Evolutionary conservation across 2,888 invertebrate species (phyloP), one percentile per base, ranked within the genome.

Genomic region (Andrena flavipes): DNA sequence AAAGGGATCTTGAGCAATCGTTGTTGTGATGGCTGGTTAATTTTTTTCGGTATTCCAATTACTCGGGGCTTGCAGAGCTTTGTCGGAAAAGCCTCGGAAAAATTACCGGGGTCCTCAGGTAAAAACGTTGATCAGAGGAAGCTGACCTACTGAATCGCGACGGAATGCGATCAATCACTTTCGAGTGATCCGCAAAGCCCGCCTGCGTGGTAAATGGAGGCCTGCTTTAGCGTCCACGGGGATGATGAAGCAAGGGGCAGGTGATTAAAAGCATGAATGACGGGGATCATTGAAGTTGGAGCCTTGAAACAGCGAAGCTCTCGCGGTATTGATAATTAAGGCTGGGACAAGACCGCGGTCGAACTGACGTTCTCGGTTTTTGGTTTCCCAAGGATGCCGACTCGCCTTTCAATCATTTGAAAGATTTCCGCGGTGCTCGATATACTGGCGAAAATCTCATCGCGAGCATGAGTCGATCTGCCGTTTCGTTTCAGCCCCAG

Each of bases 81-180:
- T 33, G 48, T 13, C 10, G 1, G 20, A 16, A 16, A 13, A 4
- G 6, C 29, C 7, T 16, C 42, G 72, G 49, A 77, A 71, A 77
- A 67, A 77, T 62, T 71, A 13, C 80, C 7, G 16, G 26, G 29
- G 54, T 48, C 67, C 62, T n/a, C 23, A 16, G 5, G 20, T 5
- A 29, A 48, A 63, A 35, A 33, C 48, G 59, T 80, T 54, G 71
- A 77, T 76, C 65, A 29, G 54, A 26, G 65, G 26, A 65, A 71
- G 62, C 77, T 77, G 60, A 77, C 71, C 77, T 49, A 62, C 54
- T 49, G 78, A 35, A 54, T 67, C 71, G 67, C 71, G 62, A 67
- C 65, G 48, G 78, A 26, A 67, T 65, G 10, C 80, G 80, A 80
- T 80, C 80, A 62, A 80, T 80, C 80, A 67, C 77, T 29, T 49